Percentiles rank a stretch among this genome's conserved stretches.
Conservation (phyloP, 2,888 invertebrate species). For the Ypsolopha sequella region DNA sequence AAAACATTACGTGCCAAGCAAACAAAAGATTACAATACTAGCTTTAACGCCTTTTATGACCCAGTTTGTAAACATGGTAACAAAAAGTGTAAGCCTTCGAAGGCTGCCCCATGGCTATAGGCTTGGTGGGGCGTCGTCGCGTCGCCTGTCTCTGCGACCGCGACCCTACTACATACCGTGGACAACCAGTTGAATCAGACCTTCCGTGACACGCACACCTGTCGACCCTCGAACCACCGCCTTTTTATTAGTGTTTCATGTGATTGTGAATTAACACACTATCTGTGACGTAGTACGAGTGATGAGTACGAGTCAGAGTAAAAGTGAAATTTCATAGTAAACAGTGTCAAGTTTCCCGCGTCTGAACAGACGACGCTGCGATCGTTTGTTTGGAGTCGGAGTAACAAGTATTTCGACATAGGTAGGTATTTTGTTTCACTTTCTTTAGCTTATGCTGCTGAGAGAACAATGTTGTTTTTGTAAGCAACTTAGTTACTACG, state of each 20-base stretch:
- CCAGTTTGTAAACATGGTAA: slow-evolving; percentile 24
- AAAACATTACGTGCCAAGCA: too few relatives aligned
- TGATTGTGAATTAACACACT: too few relatives aligned
- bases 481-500: too few relatives aligned
- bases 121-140: slow-evolving; percentile 30
- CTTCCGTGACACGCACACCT: slow-evolving; percentile 27
- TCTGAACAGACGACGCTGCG: neutral
- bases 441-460: too few relatives aligned
- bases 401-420: too few relatives aligned
- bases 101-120: slow-evolving; percentile 19
- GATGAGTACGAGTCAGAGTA: slow-evolving; percentile 1
- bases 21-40: too few relatives aligned
- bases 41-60: slow-evolving; percentile 18
- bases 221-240: slow-evolving; percentile 7
- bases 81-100: slow-evolving; percentile 18
- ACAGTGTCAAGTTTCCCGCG: slow-evolving; percentile 7
- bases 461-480: too few relatives aligned
- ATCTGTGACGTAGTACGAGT: too few relatives aligned
- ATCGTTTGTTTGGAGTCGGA: neutral
- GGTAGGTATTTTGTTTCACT: too few relatives aligned
- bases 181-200: slow-evolving; percentile 39
- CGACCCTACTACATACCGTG: slow-evolving; percentile 19
- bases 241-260: too few relatives aligned
- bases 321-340: slow-evolving; percentile 7
- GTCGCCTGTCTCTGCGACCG: slow-evolving; percentile 18